Base-by-base conservation (phyloP, 2,888 invertebrate genomes). In the Eilema depressum region DNA sequence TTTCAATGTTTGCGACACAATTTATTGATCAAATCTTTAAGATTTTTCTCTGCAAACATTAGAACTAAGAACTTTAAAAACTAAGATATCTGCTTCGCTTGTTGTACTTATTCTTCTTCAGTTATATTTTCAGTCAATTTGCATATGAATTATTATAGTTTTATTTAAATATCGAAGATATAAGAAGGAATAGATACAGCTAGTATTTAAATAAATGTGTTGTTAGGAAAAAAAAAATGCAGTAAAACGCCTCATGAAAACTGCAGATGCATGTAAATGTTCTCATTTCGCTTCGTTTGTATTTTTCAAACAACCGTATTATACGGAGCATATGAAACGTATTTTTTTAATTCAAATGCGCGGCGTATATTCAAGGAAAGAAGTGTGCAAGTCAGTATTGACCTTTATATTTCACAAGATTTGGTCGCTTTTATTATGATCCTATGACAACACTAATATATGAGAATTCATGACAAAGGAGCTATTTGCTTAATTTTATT, bases 401-500 rank as follows among this genome's bases (percentile, higher is more conserved):
- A 59, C 59, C 59, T 59, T 26, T 28, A 59, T 26, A 25, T 26
- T 59, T 26, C n/a, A 17, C n/a, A 59, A 26, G 26, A 59, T 26
- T 59, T 59, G 26, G 59, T 28, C 59, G 12, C 17, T 59, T 60
- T 28, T 33, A 62, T 28, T 33, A 62, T 0, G n/a, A 62, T 62
- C 12, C 33, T 23, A n/a, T 12, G 33, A 23, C 30, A 23, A 62
- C 23, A 53, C 2, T 53, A 53, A 53, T 53, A 33, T 37, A 62
- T 17, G 23, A 25, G 37, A 62, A 61, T 30, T 25, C 17, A 33
- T 33, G 23, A 61, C 20, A 70, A 59, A 57, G 37, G 17, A 12
- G 17, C 33, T 62, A 57, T 57, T 30, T 7, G 59, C 7, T 41
- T 25, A 62, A 41, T 41, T 33, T 63, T 59, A 63, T 65, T 57